Base-by-base conservation (phyloP, 2,797 vertebrate species). In the Lepilemur ruficaudatus region DNA sequence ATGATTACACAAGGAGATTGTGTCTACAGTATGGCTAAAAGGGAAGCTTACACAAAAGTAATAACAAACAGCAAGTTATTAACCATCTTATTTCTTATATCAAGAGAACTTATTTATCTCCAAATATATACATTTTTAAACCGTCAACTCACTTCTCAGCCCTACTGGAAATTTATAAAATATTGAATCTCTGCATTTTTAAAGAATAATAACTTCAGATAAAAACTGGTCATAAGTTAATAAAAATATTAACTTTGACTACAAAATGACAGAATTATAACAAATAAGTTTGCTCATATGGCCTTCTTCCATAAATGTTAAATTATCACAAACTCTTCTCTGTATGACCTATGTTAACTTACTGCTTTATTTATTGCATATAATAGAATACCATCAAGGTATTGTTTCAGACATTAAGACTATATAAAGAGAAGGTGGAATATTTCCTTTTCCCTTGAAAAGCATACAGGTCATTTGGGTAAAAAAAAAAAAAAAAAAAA, bases 191-290 rank as follows among this genome's bases (percentile, higher is more conserved):
- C 11, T 17, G n/a, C 52, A 61, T 43, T 91, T 95, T 91, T 81
- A 67, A 0, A 32, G 41, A 85, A 65, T 80, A 89, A 82, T 59
- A 63, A 86, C 76, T 95, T 85, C 6, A 55, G 25, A 28, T 76
- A 90, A 95, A 84, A 17, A 61, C 25, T 85, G 12, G 72, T 72
- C 43, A 32, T 30, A 85, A 70, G 25, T 76, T 93, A 91, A 78
- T 67, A 52, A 72, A 85, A 92, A 89, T 20, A 80, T 96, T 72
- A 91, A 95, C 46, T 95, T 88, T 41, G 18, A 75, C 43, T 82
- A 55, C 15, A 79, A 25, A 89, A 89, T 73, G 32, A 83, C 46
- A 95, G n/a, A 93, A 86, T 28, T 32, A 4, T 69, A 89, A 72
- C 10, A 85, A 89, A 75, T 63, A 81, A 48, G 22, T 87, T 85